Base-by-base conservation (phyloP, 1,140 invertebrate genomes). In the Paraescarpia echinospica region DNA sequence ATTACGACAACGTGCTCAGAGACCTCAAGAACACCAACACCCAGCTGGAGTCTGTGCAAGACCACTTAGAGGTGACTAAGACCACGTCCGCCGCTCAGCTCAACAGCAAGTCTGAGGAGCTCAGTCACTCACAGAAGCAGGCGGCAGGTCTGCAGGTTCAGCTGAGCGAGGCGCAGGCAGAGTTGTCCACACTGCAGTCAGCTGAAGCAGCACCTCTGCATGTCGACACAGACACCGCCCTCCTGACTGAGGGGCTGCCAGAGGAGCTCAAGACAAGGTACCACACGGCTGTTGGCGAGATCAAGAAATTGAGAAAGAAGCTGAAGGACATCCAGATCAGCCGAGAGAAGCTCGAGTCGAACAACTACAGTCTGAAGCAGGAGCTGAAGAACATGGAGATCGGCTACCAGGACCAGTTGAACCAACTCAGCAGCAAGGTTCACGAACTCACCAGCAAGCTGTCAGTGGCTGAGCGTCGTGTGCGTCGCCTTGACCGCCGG, bases 251-350 rank as follows among this genome's bases (percentile, higher is more conserved):
- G 22, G 59, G 59, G 8, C 59, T 77, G 59, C 59, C 59, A n/a
- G 90, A 90, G 33, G 90, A 94, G 35, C 92, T 94, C 35, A 93
- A 94, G 91, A 94, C 93, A 41, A 94, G 89, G 35, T 92, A 41
- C 34, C 33, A 92, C 41, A 48, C 34, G 59, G 59, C 34, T 18
- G 90, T 41, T 2, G 90, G 90, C 14, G 35, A 90, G 35, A 90
- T 34, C 34, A 41, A 90, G 35, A 90, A 34, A 12, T 33, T 41
- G 35, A 41, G 90, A 22, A 34, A 90, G 90, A 90, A 41, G 35
- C 34, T 41, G 35, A 92, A 92, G n/a, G 90, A 90, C 22, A 41
- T 41, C 35, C 34, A 90, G 90, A 48, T 35, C 8, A 91, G 91
- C 48, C 41, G 91, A 34, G 51, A 33, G 33, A 77, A 93, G 33